A percentile compares a stretch with the other conserved stretches of the same genome.
These are phyloP conservation scores for Blennius ocellaris DNA, from an alignment of 2,113 vertebrate species.

Conservation along the genomic window DNA sequence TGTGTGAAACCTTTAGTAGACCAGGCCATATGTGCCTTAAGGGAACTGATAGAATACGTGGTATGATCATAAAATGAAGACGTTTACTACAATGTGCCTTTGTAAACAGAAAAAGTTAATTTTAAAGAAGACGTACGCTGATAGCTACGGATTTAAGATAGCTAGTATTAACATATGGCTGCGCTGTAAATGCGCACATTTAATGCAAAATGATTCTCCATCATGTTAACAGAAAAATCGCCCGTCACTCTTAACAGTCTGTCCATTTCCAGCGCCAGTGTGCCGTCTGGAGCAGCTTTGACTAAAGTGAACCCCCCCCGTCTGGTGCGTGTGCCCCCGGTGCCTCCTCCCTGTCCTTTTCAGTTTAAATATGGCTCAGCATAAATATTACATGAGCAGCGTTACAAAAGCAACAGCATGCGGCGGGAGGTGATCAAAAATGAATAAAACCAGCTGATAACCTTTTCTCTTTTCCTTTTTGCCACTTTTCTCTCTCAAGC, in stretches of 20 bases:
- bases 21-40: no score
- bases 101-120: no score
- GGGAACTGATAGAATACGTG: no score
- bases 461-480: conserved; percentile 60
- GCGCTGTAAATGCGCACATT: not conserved
- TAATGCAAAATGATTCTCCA: not conserved
- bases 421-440: conserved; percentile 43
- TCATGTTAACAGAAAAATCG: not conserved
- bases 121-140: no score
- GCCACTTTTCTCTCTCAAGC: conserved; percentile 21
- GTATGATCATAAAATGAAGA: no score
- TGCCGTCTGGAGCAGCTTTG: not conserved
- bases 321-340: not conserved
- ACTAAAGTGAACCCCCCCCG: no score
- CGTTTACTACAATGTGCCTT: no score
- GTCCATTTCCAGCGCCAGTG: not conserved
- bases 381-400: conserved; percentile 69
- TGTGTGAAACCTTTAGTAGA: no score
- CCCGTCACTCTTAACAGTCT: not conserved
- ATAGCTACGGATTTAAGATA: no score
- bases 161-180: no score
- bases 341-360: not conserved
- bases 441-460: conserved; percentile 58
- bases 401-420: conserved; percentile 48
- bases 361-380: conserved; percentile 49